Conservation (phyloP, 2,797 vertebrate genomes). For the Trichosurus vulpecula region DNA sequence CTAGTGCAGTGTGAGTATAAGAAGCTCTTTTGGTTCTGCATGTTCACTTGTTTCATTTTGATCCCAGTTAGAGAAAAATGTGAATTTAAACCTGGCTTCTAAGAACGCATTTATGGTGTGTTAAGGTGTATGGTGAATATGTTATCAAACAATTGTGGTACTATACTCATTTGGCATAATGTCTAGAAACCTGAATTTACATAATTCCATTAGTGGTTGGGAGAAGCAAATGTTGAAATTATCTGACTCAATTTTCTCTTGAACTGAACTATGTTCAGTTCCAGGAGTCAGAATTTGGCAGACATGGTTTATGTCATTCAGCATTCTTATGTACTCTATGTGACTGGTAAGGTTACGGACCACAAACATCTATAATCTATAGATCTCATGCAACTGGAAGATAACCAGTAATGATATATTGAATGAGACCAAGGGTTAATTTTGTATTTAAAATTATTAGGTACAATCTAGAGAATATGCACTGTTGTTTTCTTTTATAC, state of each 20-base stretch:
- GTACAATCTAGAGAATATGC: slow-evolving; percentile 62
- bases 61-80: slow-evolving; percentile 78
- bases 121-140: slow-evolving; percentile 78
- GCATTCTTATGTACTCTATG: slow-evolving; percentile 69
- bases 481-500: slow-evolving; percentile 52
- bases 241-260: slow-evolving; percentile 74
- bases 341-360: slow-evolving; percentile 61
- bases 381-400: slow-evolving; percentile 72
- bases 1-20: slow-evolving; percentile 77
- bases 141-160: slow-evolving; percentile 77
- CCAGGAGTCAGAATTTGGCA: slow-evolving; percentile 71
- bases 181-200: slow-evolving; percentile 64
- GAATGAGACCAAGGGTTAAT: slow-evolving; percentile 63
- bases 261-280: slow-evolving; percentile 72
- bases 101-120: slow-evolving; percentile 79
- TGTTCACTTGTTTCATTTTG: slow-evolving; percentile 81
- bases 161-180: slow-evolving; percentile 75
- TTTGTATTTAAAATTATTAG: slow-evolving; percentile 54
- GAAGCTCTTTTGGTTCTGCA: slow-evolving; percentile 80
- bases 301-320: slow-evolving; percentile 72
- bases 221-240: slow-evolving; percentile 79
- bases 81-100: slow-evolving; percentile 72
- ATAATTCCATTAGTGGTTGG: slow-evolving; percentile 71
- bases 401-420: slow-evolving; percentile 69
- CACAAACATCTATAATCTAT: slow-evolving; percentile 51